Conservation (phyloP, 2,113 vertebrate genomes). For the Serilophus lunatus region DNA sequence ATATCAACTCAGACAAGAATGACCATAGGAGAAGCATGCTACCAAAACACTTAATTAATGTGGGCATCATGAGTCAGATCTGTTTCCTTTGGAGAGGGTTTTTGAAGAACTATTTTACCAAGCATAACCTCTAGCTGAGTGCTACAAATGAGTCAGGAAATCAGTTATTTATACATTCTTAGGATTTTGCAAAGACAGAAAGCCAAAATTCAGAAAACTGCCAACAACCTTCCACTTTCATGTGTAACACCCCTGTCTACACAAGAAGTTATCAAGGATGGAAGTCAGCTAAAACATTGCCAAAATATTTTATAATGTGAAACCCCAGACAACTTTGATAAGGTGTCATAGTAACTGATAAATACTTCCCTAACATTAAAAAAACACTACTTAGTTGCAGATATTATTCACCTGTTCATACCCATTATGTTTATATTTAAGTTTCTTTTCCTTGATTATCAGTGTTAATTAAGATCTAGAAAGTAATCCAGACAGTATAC, state of each 20-base stretch:
- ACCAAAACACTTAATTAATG: not conserved
- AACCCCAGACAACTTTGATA: not conserved
- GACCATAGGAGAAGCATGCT: not conserved
- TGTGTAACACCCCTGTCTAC: not conserved
- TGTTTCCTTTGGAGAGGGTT: not conserved
- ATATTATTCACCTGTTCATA: not conserved
- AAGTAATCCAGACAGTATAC: not conserved
- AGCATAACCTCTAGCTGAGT: not conserved
- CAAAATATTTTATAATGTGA: not conserved
- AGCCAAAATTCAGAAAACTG: not conserved
- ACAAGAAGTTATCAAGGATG: not conserved
- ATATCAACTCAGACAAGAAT: not conserved
- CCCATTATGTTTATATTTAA: not conserved
- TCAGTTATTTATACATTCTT: not conserved
- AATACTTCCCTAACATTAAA: not conserved
- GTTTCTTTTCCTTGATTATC: not conserved
- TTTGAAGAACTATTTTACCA: not conserved
- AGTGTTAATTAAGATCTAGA: not conserved
- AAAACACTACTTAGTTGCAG: not conserved
- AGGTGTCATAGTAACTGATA: not conserved
- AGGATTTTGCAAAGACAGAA: not conserved
- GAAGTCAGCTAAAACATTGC: not conserved
- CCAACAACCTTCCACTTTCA: not conserved
- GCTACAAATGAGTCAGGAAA: not conserved
- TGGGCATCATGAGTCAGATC: not conserved